Conservation (phyloP, 1,140 invertebrate genomes). For the Acyrthosiphon pisum region DNA sequence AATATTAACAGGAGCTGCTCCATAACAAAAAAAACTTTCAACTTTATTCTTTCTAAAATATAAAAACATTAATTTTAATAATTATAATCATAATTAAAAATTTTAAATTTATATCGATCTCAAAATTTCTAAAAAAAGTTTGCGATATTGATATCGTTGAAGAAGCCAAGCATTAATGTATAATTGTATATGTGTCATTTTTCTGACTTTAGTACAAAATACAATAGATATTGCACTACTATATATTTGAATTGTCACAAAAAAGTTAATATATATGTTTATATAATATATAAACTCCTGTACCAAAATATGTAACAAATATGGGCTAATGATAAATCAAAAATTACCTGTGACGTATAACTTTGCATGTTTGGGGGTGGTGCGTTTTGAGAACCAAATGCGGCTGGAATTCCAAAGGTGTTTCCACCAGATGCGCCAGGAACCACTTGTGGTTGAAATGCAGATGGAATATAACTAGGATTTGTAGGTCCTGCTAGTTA, state of each 20-base stretch:
- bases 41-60: no score
- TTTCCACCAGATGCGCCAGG: conserved; percentile 36
- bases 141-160: no score
- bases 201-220: no score
- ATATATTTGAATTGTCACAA: neutral
- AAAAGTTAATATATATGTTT: no score
- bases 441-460: conserved; percentile 54
- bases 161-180: neutral
- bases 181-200: neutral
- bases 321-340: neutral
- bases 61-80: no score
- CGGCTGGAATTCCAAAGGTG: conserved; percentile 39
- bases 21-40: no score
- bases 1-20: no score
- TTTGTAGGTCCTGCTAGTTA: conserved; percentile 51
- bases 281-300: no score
- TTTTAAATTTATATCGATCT: no score
- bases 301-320: neutral
- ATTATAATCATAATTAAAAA: no score
- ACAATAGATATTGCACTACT: no score
- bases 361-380: conserved; percentile 50
- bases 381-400: conserved; percentile 47
- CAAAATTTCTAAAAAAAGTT: no score
- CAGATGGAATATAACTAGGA: conserved; percentile 41
- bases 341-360: conserved; percentile 43